Conservation (phyloP, 2,888 invertebrate species). For the Acleris laterana region DNA sequence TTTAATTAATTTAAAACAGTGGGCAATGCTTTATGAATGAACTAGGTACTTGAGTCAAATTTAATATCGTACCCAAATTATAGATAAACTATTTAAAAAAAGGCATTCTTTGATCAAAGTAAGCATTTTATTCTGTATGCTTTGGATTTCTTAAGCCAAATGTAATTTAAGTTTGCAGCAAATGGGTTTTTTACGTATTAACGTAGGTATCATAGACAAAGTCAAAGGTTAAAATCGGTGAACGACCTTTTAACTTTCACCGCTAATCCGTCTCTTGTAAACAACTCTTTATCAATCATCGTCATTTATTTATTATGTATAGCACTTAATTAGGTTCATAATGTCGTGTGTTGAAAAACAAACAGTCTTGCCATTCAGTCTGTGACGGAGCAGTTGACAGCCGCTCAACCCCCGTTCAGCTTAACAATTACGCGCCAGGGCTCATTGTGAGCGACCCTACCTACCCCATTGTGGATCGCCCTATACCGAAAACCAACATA, state of each 20-base stretch:
- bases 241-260: background rate
- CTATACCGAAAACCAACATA: slow-evolving; percentile 58
- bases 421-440: slow-evolving; percentile 82
- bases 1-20: slow-evolving; percentile 25
- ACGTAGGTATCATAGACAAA: no score
- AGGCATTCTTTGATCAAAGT: no score
- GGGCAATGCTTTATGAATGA: slow-evolving; percentile 15
- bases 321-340: slow-evolving; percentile 31
- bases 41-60: no score
- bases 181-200: no score
- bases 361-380: slow-evolving; percentile 58
- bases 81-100: no score
- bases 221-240: no score
- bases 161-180: no score
- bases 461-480: slow-evolving; percentile 79
- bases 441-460: slow-evolving; percentile 80
- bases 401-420: slow-evolving; percentile 80
- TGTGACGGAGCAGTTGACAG: slow-evolving; percentile 79
- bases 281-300: background rate
- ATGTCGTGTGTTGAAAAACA: slow-evolving; percentile 32
- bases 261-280: background rate
- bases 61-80: no score
- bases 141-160: no score
- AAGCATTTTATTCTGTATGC: no score
- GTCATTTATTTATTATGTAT: slow-evolving; percentile 3